Conservation (phyloP, 2,113 vertebrate species). For the human (Homo sapiens) region GRCh38 chr4:177513501-177514000, state of each 20-base stretch:
- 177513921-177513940: constrained; percentile 18
- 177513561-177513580: rapidly evolving
- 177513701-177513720: too few species aligned
- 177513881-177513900: not conserved
- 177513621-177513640: rapidly evolving
- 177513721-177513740: too few species aligned
- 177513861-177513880: not conserved
- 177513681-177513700: too few species aligned
- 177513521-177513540: rapidly evolving
- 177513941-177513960: constrained; percentile 50
- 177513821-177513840: not conserved
- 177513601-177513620: too few species aligned
- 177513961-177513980: constrained; percentile 35
- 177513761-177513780: rapidly evolving
- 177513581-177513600: too few species aligned
- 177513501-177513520: rapidly evolving
- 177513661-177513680: too few species aligned
- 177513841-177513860: not conserved
- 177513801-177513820: not conserved
- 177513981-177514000: constrained; percentile 65
- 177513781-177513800: not conserved
- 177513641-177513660: too few species aligned
- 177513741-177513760: too few species aligned
- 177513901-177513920: constrained; percentile 2
- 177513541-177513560: too few species aligned